These are phyloP conservation scores for Dolichotis patagonum DNA, from an alignment of 2,113 vertebrate genomes.

Conservation along the genomic window DNA sequence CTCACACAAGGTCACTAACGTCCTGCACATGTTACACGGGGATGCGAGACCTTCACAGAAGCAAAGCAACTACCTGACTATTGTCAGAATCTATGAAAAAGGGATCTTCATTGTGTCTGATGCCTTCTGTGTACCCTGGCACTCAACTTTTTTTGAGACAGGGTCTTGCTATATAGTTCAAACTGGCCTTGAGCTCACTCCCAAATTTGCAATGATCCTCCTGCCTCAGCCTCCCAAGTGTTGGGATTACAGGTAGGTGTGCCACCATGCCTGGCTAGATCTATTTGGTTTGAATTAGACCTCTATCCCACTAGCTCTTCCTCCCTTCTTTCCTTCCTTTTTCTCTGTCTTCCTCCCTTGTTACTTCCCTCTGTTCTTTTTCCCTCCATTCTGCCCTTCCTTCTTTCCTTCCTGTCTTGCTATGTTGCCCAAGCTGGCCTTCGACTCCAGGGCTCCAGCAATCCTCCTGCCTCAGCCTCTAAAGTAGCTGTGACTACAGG, in stretches of 20 bases:
- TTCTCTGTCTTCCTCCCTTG: neutral
- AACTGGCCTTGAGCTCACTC: no score
- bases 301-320: neutral
- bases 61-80: neutral
- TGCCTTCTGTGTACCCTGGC: neutral
- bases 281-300: neutral
- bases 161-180: no score
- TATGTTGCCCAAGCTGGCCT: neutral
- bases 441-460: neutral
- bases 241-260: no score
- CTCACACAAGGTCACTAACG: neutral
- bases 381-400: no score
- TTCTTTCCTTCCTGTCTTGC: neutral
- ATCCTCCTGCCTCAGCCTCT: neutral
- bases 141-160: no score
- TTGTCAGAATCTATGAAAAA: neutral
- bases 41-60: neutral
- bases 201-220: no score
- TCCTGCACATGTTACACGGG: rapidly evolving
- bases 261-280: neutral
- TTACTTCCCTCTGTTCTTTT: neutral
- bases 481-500: neutral
- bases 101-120: neutral
- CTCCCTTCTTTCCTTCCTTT: neutral
- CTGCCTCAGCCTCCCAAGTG: no score